phyloP scores from a whole-genome alignment of 2,888 invertebrate species.

The Acleris cristana region DNA sequence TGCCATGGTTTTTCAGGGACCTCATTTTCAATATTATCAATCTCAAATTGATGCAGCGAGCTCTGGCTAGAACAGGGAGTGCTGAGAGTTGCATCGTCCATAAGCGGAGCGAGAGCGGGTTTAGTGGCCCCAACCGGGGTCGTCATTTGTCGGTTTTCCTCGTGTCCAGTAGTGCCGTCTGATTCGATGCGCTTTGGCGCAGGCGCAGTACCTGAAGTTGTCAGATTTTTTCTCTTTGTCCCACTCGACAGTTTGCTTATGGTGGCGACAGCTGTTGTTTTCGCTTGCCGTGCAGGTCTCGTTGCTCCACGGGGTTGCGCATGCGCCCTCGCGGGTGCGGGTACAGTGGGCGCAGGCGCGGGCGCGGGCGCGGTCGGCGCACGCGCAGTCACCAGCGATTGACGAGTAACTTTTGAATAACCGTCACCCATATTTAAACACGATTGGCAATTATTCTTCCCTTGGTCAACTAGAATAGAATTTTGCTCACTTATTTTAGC shows the following conservation, averaged over 20 bases:
- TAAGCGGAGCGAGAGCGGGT: neutral
- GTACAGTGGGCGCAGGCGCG: no score
- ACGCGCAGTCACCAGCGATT: no score
- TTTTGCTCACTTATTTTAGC: constrained; percentile 5
- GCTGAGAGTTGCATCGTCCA: neutral
- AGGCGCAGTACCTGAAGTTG: neutral
- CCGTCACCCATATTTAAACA: neutral
- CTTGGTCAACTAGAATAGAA: neutral
- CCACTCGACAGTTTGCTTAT: neutral
- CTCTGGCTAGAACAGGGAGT: neutral
- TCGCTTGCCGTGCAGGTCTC: neutral
- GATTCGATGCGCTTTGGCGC: neutral
- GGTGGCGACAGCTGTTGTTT: neutral
- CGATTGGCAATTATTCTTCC: neutral
- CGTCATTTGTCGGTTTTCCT: neutral
- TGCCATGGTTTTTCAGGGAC: neutral
- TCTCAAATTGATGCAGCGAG: neutral
- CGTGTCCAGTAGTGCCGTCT: neutral
- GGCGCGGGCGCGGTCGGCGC: no score
- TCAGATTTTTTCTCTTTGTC: neutral
- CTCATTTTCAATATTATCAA: neutral
- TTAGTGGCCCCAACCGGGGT: neutral
- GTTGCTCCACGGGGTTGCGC: neutral
- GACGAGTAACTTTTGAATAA: neutral
- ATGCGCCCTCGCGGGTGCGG: neutral